These are phyloP conservation scores for Panthera tigris DNA, from an alignment of 2,113 vertebrate species.

Conservation along the genomic window DNA sequence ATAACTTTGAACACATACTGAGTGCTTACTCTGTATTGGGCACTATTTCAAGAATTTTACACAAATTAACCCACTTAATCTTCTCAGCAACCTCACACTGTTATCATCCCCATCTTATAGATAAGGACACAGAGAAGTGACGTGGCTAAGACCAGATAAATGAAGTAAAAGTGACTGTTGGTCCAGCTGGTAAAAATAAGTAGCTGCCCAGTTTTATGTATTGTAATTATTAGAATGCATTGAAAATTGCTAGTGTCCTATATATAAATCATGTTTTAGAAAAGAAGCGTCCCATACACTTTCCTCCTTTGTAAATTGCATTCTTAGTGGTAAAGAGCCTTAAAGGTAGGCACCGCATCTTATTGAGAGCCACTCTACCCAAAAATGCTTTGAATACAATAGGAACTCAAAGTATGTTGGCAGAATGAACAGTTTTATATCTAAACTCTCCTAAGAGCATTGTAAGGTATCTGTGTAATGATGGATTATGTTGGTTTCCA, in stretches of 20 bases:
- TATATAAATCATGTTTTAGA: not conserved
- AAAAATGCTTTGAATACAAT: not conserved
- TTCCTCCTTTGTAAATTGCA: not conserved
- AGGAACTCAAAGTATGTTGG: not conserved
- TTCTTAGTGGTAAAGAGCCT: not conserved
- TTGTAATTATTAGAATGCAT: not conserved
- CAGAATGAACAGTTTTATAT: not conserved
- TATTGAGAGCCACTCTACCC: not conserved
- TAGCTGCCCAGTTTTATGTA: not conserved
- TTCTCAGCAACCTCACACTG: not conserved
- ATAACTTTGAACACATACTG: not conserved
- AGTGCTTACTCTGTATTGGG: not conserved
- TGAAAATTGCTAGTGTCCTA: not conserved
- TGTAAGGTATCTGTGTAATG: not conserved
- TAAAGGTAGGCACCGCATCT: not conserved
- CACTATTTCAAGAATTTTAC: not conserved
- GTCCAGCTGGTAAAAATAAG: not conserved
- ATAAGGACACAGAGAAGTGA: not conserved
- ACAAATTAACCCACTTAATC: not conserved
- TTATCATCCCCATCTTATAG: not conserved
- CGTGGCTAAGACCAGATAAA: not conserved
- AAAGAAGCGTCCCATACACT: not conserved
- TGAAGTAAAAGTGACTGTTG: not conserved
- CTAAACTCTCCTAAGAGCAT: not conserved
- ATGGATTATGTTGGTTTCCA: not conserved